These are phyloP conservation scores for Magallana gigas DNA, from an alignment of 1,140 invertebrate genomes.

Conservation along the genomic window DNA sequence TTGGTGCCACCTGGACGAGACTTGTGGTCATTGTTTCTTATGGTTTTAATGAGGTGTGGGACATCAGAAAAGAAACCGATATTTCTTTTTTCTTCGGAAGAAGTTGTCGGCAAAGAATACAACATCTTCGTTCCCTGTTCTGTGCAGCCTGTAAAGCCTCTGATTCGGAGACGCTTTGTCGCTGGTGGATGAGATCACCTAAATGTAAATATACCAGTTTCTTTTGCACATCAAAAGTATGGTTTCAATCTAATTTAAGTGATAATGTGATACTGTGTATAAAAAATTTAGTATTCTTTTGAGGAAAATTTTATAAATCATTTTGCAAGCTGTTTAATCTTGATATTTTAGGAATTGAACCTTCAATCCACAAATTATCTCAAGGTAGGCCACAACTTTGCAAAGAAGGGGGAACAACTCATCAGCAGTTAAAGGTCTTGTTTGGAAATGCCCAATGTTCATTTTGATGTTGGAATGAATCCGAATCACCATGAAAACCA, in stretches of 20 bases:
- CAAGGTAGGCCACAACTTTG: constrained; percentile 10
- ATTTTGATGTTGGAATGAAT: not conserved
- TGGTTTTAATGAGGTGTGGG: constrained; percentile 51
- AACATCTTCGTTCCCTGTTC: constrained; percentile 16
- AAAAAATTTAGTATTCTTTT: no score
- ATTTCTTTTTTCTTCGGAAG: constrained; percentile 8
- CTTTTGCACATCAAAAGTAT: not conserved
- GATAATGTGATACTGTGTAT: no score
- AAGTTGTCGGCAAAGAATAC: not conserved
- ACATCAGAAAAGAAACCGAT: constrained; percentile 47
- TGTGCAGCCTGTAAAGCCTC: constrained; percentile 43
- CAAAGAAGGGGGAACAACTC: constrained; percentile 38
- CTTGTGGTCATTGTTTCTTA: constrained; percentile 45
- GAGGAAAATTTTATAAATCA: no score
- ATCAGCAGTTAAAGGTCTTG: constrained; percentile 18
- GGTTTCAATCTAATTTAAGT: no score
- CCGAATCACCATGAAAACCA: no score
- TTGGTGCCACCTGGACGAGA: constrained; percentile 36
- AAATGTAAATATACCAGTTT: not conserved
- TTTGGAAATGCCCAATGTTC: constrained; percentile 32
- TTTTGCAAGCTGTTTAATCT: no score
- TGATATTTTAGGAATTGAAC: not conserved
- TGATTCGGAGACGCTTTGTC: constrained; percentile 53
- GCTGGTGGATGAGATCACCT: constrained; percentile 44
- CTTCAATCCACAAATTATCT: constrained; percentile 24